Evolutionary conservation across 2,888 invertebrate genomes (phyloP).

Genomic region (Orthonevra nobilis): DNA sequence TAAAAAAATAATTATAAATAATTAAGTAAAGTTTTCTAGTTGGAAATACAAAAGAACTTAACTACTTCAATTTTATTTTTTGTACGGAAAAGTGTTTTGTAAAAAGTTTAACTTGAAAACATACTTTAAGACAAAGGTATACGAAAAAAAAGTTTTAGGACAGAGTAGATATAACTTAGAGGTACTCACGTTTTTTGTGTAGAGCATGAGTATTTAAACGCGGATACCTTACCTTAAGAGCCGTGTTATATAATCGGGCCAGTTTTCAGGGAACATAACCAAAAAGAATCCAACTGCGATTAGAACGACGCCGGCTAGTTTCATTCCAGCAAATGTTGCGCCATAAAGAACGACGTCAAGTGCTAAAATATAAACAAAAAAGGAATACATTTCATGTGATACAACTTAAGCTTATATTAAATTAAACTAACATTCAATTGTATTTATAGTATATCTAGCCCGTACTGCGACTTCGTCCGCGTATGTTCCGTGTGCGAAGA

Average conservation of each 20-base stretch:
- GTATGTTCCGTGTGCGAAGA: too few species aligned
- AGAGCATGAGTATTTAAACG: slow-evolving; percentile 4
- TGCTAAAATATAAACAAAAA: slow-evolving; percentile 81
- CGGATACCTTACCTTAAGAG: slow-evolving; percentile 87
- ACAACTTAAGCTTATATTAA: too few species aligned
- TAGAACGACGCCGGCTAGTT: slow-evolving; percentile 94
- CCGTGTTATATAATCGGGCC: slow-evolving; percentile 96
- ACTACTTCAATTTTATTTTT: slow-evolving; percentile 3
- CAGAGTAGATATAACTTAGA: not conserved
- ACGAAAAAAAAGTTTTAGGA: slow-evolving; percentile 28
- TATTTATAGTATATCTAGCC: too few species aligned
- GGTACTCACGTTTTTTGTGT: slow-evolving; percentile 47
- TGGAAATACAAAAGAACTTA: slow-evolving; percentile 15
- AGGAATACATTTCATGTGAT: too few species aligned
- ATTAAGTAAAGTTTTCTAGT: slow-evolving; percentile 1
- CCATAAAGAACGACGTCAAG: slow-evolving; percentile 92
- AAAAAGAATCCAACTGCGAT: slow-evolving; percentile 95
- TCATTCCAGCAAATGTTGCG: slow-evolving; percentile 95
- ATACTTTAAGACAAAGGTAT: slow-evolving; percentile 7
- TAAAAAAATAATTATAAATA: not conserved
- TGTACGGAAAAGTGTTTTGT: too few species aligned
- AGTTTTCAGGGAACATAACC: slow-evolving; percentile 97
- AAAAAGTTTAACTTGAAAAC: too few species aligned
- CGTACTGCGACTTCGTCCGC: too few species aligned
- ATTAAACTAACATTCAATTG: too few species aligned